phyloP scores from a whole-genome alignment of 2,113 vertebrate genomes.

The Lethenteron camtschaticum region DNA sequence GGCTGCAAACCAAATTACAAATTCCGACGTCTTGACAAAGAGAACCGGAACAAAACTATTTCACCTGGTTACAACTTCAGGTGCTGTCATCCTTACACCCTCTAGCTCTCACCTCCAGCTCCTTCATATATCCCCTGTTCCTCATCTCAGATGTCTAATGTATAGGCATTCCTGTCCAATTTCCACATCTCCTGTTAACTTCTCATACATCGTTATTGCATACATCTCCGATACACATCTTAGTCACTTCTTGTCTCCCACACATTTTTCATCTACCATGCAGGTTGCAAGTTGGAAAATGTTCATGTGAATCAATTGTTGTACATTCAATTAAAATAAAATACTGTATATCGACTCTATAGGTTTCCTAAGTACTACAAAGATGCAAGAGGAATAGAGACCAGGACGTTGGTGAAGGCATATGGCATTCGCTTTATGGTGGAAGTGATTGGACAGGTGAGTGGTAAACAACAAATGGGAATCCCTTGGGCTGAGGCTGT shows the following conservation, averaged over 20 bases:
- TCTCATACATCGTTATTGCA: neutral
- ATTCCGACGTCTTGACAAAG: slow-evolving; percentile 48
- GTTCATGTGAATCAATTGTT: neutral
- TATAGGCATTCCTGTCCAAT: no score
- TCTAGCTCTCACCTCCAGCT: neutral
- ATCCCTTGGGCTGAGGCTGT: no score
- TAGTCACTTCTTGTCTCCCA: no score
- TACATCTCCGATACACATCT: neutral
- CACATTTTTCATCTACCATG: no score
- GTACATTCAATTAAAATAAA: neutral
- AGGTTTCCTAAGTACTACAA: slow-evolving; percentile 59
- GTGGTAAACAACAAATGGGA: slow-evolving; percentile 2
- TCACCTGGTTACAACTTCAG: slow-evolving; percentile 67
- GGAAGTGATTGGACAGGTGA: slow-evolving; percentile 54
- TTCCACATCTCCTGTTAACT: no score
- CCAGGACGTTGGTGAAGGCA: slow-evolving; percentile 42
- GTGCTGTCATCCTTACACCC: slow-evolving; percentile 12
- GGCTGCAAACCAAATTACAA: slow-evolving; percentile 40
- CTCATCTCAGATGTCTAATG: neutral
- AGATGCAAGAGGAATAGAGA: slow-evolving; percentile 19
- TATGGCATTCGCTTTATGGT: slow-evolving; percentile 58
- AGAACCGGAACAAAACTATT: slow-evolving; percentile 24
- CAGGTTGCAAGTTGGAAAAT: no score
- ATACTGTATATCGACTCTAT: neutral
- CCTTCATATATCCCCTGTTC: neutral